These are phyloP conservation scores for Pseudorhombus dupliciocellatus DNA, from an alignment of 2,113 vertebrate species.

Conservation along the genomic window DNA sequence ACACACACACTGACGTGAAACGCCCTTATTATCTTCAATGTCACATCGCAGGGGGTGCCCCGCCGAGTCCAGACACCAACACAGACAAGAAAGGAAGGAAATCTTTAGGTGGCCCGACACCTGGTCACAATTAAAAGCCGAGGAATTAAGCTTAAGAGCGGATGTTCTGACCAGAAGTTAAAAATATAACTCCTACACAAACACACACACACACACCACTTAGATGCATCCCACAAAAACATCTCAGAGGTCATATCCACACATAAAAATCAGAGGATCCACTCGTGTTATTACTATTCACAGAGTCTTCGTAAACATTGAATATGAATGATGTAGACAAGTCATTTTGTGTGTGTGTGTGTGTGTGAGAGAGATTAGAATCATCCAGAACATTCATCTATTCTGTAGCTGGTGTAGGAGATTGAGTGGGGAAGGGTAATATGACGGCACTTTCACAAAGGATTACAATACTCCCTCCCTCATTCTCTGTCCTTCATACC, in stretches of 20 bases:
- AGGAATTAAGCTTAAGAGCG: slow-evolving; percentile 52
- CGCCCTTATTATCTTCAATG: slow-evolving; percentile 10
- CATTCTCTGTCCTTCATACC: slow-evolving; percentile 26
- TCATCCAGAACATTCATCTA: slow-evolving; percentile 75
- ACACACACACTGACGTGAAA: slow-evolving; percentile 3
- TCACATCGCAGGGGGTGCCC: slow-evolving; percentile 9
- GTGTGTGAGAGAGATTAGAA: slow-evolving; percentile 65
- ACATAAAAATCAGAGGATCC: slow-evolving; percentile 29
- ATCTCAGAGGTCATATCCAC: slow-evolving; percentile 31
- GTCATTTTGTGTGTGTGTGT: slow-evolving; percentile 3
- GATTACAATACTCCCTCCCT: slow-evolving; percentile 65
- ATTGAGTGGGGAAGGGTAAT: slow-evolving; percentile 68
- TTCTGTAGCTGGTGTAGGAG: slow-evolving; percentile 62
- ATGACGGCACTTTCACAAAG: slow-evolving; percentile 69
- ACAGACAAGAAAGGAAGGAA: slow-evolving; percentile 21
- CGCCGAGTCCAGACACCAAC: slow-evolving; percentile 9
- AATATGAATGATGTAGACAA: slow-evolving; percentile 58
- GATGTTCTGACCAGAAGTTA: slow-evolving; percentile 23
- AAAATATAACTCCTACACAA: slow-evolving; percentile 30
- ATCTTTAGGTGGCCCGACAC: slow-evolving; percentile 26
- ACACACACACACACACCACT: slow-evolving; percentile 6
- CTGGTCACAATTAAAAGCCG: slow-evolving; percentile 45
- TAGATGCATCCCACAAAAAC: slow-evolving; percentile 7
- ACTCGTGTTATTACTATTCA: slow-evolving; percentile 53
- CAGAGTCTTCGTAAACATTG: slow-evolving; percentile 53